Evolutionary conservation across 2,797 vertebrate genomes (phyloP).

Genomic region (Intellagama lesueurii): DNA sequence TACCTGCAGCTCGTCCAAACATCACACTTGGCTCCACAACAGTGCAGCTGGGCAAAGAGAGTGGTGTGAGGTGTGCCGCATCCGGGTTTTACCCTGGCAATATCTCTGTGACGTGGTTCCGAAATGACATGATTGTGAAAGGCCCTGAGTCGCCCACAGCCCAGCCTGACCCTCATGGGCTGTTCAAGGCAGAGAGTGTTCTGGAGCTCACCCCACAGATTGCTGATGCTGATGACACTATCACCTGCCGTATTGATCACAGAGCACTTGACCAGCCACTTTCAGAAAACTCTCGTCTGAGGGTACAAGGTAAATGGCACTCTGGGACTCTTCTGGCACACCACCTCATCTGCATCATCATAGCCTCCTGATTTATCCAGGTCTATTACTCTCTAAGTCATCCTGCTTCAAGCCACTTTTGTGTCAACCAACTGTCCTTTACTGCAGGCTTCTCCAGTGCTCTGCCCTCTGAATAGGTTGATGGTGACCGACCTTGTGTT

Average conservation of each 20-base stretch:
- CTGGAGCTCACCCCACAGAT: neutral
- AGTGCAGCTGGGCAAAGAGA: neutral
- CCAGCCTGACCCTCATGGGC: fast-evolving
- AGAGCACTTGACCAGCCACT: neutral
- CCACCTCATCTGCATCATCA: neutral
- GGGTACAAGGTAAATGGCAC: neutral
- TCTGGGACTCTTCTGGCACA: neutral
- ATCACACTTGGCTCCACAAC: neutral
- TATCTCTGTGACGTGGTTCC: conserved; percentile 13
- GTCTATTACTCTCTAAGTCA: neutral
- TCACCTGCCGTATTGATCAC: conserved; percentile 6
- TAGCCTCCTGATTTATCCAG: neutral
- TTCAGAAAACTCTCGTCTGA: neutral
- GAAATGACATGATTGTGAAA: neutral
- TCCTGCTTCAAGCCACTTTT: neutral
- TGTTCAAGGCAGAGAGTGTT: neutral
- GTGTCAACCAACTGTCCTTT: neutral
- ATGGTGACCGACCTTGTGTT: too few relatives aligned
- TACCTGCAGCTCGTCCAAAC: conserved; percentile 10
- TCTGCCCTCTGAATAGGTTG: neutral
- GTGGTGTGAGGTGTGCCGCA: neutral
- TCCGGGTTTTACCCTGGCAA: conserved; percentile 10
- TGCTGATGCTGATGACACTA: neutral
- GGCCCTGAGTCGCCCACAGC: neutral
- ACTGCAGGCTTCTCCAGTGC: neutral